A percentile compares a stretch with the other conserved stretches of the same genome.
Conservation (phyloP, 2,888 invertebrate species). For the Tachina lurida region DNA sequence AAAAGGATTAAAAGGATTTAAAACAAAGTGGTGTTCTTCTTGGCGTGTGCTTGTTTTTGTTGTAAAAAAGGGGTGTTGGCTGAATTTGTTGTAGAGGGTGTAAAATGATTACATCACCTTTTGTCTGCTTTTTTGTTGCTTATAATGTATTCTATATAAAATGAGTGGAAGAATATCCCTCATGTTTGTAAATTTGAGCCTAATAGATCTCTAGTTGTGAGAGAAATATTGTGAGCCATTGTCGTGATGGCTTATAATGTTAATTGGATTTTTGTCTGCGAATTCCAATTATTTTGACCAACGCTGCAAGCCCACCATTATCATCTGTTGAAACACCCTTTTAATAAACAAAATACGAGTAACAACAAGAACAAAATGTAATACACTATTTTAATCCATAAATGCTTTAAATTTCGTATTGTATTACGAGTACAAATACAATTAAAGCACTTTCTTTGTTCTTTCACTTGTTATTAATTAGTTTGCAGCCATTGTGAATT, state of each 20-base stretch:
- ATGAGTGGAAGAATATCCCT: background rate
- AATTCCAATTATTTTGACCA: constrained; percentile 60
- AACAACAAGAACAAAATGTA: background rate
- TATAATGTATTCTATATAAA: background rate
- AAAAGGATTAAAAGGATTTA: constrained; percentile 41
- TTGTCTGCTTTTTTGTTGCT: background rate
- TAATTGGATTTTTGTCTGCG: constrained; percentile 68
- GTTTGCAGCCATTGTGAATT: constrained; percentile 21
- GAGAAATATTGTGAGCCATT: background rate
- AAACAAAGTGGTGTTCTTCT: background rate
- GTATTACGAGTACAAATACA: constrained; percentile 27
- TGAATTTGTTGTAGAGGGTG: constrained; percentile 8
- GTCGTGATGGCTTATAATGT: constrained; percentile 17
- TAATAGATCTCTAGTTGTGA: background rate
- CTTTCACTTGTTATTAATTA: constrained; percentile 10
- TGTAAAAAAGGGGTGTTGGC: background rate
- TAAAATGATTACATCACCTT: background rate
- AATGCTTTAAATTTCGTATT: constrained; percentile 18
- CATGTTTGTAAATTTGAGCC: background rate
- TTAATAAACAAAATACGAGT: background rate
- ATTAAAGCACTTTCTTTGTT: constrained; percentile 56
- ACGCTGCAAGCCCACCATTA: constrained; percentile 24
- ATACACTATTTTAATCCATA: background rate
- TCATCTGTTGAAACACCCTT: constrained; percentile 30
- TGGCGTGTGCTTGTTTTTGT: background rate